phyloP scores from a whole-genome alignment of 2,113 vertebrate genomes.

The Amblyornis subalaris region DNA sequence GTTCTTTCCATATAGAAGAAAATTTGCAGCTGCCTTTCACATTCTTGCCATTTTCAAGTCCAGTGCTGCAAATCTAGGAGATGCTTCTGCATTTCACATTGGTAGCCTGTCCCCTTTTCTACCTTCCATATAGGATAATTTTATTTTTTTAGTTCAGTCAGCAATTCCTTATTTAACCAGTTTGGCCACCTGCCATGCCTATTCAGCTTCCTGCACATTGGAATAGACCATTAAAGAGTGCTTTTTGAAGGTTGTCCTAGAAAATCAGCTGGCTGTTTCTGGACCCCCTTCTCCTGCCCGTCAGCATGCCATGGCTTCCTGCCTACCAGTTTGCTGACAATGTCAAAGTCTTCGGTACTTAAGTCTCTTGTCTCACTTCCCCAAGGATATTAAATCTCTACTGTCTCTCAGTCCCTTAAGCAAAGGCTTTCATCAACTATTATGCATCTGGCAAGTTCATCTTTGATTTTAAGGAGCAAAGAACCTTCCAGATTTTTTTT shows the following conservation, averaged over 20 bases:
- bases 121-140: neutral
- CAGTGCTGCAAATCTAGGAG: neutral
- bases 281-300: neutral
- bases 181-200: neutral
- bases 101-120: neutral
- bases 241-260: neutral
- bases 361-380: neutral
- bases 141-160: neutral
- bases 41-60: neutral
- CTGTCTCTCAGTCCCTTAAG: neutral
- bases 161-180: neutral
- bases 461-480: neutral
- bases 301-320: neutral
- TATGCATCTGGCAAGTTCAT: neutral
- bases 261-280: neutral
- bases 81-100: neutral
- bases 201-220: neutral
- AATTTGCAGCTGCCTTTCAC: neutral
- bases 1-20: neutral
- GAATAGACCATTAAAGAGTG: neutral
- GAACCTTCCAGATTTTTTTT: neutral
- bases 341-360: neutral
- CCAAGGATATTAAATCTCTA: neutral
- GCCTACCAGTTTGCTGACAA: neutral
- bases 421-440: neutral